Base-by-base conservation (phyloP, 2,888 invertebrate species). In the Sesia bembeciformis region DNA sequence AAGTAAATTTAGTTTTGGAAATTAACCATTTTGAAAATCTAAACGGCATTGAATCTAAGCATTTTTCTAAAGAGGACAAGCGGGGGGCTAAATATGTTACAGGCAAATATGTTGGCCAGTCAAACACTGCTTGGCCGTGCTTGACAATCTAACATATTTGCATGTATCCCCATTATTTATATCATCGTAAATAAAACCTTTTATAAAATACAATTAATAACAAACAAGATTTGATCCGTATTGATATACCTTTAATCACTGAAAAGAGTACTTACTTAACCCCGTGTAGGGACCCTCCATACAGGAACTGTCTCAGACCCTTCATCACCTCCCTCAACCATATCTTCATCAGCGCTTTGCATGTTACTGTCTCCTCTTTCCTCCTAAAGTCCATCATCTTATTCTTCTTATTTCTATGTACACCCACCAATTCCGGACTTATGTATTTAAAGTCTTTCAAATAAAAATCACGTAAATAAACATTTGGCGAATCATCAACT, bases 211-310 rank as follows among this genome's bases (percentile, higher is more conserved):
- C 1, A 42, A 42, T 6, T 42, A 42, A 42, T 42, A 7, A 1
- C 23, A 23, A 7, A 1, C 23, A 23, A 23, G 23, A 23, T 23
- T 23, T 23, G 23, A 23, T 23, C 23, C 23, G 2, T 23, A 23
- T 23, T 23, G 23, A 23, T 23, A 23, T 23, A 23, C 23, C 2
- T 23, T 23, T 23, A 23, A 23, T 23, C 23, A 23, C 23, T 23
- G 1, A 23, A 23, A 5, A 49, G n/a, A 49, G 0, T 40, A 82
- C 87, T 82, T 57, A 89, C 90, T 89, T 89, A 8, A 89, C 84
- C 56, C 89, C 89, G 66, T 90, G 89, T 42, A 90, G 63, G 52
- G 85, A 83, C 41, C 90, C 90, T 52, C 81, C 79, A 59, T 82
- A 84, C 60, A 86, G 81, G 62, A 90, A 80, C 66, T 87, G 84